Evolutionary conservation across 2,888 invertebrate species (phyloP), one percentile per base, ranked within the genome.

Genomic region (Cabera pusaria): DNA sequence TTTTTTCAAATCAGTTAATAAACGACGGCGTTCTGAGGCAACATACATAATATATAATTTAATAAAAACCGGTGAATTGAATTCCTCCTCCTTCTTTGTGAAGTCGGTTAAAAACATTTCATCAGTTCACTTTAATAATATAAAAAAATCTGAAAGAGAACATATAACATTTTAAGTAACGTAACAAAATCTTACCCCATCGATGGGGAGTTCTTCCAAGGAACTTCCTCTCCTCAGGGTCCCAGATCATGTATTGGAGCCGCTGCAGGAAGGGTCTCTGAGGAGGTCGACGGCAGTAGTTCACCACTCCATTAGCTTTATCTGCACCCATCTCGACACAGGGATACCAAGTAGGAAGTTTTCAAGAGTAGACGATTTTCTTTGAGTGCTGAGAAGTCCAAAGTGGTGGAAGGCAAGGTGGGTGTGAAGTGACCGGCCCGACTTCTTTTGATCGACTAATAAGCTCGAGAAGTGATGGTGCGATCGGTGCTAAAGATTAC

Each of bases 121-220:
- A n/a, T n/a, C n/a, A n/a, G n/a, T n/a, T n/a, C n/a, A n/a, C n/a
- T n/a, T n/a, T n/a, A n/a, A n/a, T n/a, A n/a, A n/a, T n/a, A n/a
- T n/a, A n/a, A n/a, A n/a, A n/a, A n/a, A n/a, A n/a, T n/a, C n/a
- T n/a, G n/a, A n/a, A n/a, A n/a, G n/a, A n/a, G n/a, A n/a, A n/a
- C n/a, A n/a, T n/a, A n/a, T n/a, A n/a, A n/a, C n/a, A n/a, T n/a
- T n/a, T n/a, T n/a, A n/a, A n/a, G n/a, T n/a, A n/a, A n/a, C 16
- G 2, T 16, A 26, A 21, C 6, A n/a, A 24, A 7, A 14, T 59
- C 92, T 92, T 78, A 94, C 94, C 93, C 94, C 94, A 94, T 72
- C 92, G 85, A 44, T 79, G 73, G 7, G 87, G 83, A 24, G 92
- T 91, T 29, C 93, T 84, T 1, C 93, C 93, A 43, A 93, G 69